Percentiles rank a stretch among this genome's conserved stretches.
Conservation (phyloP, 2,888 invertebrate genomes). For the Volucella zonaria region DNA sequence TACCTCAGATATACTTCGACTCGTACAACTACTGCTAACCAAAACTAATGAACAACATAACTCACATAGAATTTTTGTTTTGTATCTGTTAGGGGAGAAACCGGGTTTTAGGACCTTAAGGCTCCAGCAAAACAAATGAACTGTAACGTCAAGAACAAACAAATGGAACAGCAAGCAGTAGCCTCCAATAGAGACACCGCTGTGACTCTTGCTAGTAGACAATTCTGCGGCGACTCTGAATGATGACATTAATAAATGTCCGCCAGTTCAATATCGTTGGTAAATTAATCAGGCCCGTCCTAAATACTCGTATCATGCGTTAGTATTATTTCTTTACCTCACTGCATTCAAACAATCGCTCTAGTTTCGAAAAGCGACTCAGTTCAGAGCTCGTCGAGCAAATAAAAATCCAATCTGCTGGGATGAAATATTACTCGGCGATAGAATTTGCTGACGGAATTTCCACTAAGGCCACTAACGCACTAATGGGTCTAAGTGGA, state of each 20-base stretch:
- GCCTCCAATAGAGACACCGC: slow-evolving; percentile 41
- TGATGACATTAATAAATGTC: slow-evolving; percentile 74
- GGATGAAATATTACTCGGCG: slow-evolving; percentile 64
- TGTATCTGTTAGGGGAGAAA: not conserved
- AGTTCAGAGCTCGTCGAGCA: not conserved
- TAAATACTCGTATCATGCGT: slow-evolving; percentile 60
- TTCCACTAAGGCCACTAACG: slow-evolving; percentile 38
- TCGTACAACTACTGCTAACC: slow-evolving; percentile 4
- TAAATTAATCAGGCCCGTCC: slow-evolving; percentile 66
- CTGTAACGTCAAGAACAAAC: slow-evolving; percentile 65
- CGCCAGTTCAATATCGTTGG: slow-evolving; percentile 69
- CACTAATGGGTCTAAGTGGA: slow-evolving; percentile 72
- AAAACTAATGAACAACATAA: slow-evolving; percentile 69
- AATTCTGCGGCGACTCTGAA: slow-evolving; percentile 10
- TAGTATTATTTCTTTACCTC: slow-evolving; percentile 39
- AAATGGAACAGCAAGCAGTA: slow-evolving; percentile 38
- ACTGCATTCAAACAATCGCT: slow-evolving; percentile 30
- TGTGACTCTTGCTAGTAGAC: not conserved
- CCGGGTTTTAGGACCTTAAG: slow-evolving; percentile 45
- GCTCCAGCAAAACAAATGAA: slow-evolving; percentile 57
- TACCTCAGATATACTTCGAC: slow-evolving; percentile 53
- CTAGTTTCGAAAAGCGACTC: slow-evolving; percentile 34
- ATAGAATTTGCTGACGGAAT: slow-evolving; percentile 63
- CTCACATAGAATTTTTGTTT: slow-evolving; percentile 56
- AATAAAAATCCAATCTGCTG: slow-evolving; percentile 9